Evolutionary conservation across 2,888 invertebrate genomes (phyloP).

Genomic region (Cantharis nigra): DNA sequence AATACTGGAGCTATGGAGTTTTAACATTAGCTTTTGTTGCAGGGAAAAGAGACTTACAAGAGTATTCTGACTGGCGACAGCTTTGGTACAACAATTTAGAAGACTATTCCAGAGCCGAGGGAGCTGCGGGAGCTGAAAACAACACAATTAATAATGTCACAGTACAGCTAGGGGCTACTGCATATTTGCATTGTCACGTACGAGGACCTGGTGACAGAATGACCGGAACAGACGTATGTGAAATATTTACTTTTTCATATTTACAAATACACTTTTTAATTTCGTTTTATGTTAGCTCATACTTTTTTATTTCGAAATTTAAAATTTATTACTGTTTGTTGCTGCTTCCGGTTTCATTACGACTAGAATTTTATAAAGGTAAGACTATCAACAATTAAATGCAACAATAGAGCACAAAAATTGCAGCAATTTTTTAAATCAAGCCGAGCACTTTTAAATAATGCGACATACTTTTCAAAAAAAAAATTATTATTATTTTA

Average conservation of each 20-base stretch:
- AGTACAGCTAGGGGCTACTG: slow-evolving; percentile 77
- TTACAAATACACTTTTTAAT: neutral
- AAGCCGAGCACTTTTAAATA: neutral
- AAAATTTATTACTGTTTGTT: slow-evolving; percentile 2
- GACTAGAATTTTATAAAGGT: slow-evolving; percentile 1
- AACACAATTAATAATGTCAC: slow-evolving; percentile 77
- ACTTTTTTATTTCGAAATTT: neutral
- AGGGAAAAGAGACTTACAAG: slow-evolving; percentile 48
- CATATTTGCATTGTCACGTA: slow-evolving; percentile 81
- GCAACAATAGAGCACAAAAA: neutral
- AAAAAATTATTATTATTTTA: neutral
- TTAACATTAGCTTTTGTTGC: slow-evolving; percentile 36
- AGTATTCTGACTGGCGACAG: slow-evolving; percentile 64
- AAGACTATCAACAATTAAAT: neutral
- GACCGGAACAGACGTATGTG: slow-evolving; percentile 52
- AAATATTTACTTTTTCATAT: slow-evolving; percentile 3
- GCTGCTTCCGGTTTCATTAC: slow-evolving; percentile 1
- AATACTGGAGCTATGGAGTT: no score
- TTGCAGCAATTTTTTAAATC: neutral
- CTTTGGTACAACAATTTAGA: slow-evolving; percentile 66
- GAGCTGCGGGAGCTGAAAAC: slow-evolving; percentile 64
- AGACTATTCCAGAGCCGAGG: slow-evolving; percentile 55
- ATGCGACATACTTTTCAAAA: neutral
- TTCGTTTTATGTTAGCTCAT: neutral
- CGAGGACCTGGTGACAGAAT: slow-evolving; percentile 73